Evolutionary conservation across 2,888 invertebrate genomes (phyloP).

Genomic region (Drosophila tripunctata): DNA sequence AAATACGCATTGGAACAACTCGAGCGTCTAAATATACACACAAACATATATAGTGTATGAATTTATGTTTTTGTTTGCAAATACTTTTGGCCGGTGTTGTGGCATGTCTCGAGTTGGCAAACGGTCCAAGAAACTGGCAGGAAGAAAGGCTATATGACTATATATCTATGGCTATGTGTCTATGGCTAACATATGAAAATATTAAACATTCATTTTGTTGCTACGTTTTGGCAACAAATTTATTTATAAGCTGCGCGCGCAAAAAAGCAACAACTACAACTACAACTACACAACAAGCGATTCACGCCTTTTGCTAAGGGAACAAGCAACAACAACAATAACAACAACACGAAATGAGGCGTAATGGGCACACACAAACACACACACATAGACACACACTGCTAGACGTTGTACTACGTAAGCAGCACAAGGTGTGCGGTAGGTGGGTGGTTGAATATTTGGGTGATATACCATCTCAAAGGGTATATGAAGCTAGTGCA

Average conservation of each 20-base stretch:
- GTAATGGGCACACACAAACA: slow-evolving; percentile 57
- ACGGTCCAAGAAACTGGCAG: slow-evolving; percentile 47
- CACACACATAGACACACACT: slow-evolving; percentile 15
- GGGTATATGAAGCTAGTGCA: slow-evolving; percentile 2
- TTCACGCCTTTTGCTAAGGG: slow-evolving; percentile 64
- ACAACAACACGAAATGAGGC: slow-evolving; percentile 54
- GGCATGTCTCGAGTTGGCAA: slow-evolving; percentile 63
- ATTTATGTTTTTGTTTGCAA: slow-evolving; percentile 81
- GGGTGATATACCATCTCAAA: neutral
- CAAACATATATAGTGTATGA: slow-evolving; percentile 41
- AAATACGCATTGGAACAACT: slow-evolving; percentile 53
- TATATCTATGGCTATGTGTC: neutral
- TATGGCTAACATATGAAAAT: slow-evolving; percentile 29
- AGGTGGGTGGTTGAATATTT: slow-evolving; percentile 31
- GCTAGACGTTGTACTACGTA: slow-evolving; percentile 33
- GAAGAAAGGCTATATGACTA: slow-evolving; percentile 38
- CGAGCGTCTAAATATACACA: slow-evolving; percentile 52
- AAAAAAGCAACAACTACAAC: slow-evolving; percentile 27
- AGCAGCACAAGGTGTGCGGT: slow-evolving; percentile 49
- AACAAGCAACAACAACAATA: slow-evolving; percentile 45
- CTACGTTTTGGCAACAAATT: slow-evolving; percentile 49
- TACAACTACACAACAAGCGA: slow-evolving; percentile 22
- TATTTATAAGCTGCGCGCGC: slow-evolving; percentile 66
- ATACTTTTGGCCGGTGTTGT: slow-evolving; percentile 64
- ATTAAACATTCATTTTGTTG: slow-evolving; percentile 41